phyloP scores from a whole-genome alignment of 1,140 invertebrate species.

The Temnothorax nylanderi region DNA sequence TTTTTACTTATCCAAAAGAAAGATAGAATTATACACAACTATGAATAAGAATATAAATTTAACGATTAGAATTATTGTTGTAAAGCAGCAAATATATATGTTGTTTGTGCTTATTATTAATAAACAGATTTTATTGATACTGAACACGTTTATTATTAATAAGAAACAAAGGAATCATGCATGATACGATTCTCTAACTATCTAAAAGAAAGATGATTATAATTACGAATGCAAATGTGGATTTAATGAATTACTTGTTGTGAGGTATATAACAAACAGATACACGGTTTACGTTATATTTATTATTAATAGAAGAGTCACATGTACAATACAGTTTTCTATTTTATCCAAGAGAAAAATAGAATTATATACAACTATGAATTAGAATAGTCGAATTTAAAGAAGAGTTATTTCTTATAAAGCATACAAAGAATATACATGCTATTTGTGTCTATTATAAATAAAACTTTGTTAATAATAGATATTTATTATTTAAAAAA shows the following conservation, averaged over 20 bases:
- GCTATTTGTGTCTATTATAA: neutral
- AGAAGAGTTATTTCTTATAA: neutral
- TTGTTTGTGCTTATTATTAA: too few relatives aligned
- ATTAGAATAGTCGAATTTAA: neutral
- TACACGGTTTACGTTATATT: neutral
- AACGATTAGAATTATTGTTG: too few relatives aligned
- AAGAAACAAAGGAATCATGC: too few relatives aligned
- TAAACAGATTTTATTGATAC: too few relatives aligned
- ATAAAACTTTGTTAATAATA: neutral
- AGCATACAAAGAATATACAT: neutral
- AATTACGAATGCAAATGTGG: too few relatives aligned
- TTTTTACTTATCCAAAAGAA: neutral
- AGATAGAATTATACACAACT: neutral
- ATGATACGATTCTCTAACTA: too few relatives aligned
- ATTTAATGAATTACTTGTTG: too few relatives aligned
- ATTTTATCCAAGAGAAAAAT: neutral
- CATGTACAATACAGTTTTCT: too few relatives aligned
- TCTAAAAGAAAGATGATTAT: too few relatives aligned
- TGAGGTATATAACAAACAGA: too few relatives aligned
- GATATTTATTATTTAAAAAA: neutral
- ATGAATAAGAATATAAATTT: neutral
- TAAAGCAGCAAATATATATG: too few relatives aligned
- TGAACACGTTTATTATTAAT: too few relatives aligned
- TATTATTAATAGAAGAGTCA: neutral
- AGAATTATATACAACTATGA: neutral